phyloP scores from a whole-genome alignment of 2,888 invertebrate genomes.

The Sclerodermus sp. region DNA sequence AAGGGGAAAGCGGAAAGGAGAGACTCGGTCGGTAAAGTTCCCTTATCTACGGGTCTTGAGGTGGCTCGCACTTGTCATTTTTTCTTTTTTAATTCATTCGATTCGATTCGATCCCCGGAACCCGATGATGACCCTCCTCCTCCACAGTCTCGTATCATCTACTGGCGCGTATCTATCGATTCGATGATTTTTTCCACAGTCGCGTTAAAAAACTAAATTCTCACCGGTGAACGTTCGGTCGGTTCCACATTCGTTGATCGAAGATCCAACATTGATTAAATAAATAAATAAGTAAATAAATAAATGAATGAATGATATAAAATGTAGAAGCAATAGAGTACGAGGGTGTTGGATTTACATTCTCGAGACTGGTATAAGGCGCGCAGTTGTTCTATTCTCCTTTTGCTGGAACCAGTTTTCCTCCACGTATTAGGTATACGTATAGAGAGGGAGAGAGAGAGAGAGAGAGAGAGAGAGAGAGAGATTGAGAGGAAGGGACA shows the following conservation, averaged over 20 bases:
- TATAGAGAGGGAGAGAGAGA: not conserved
- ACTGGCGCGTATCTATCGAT: not conserved
- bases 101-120: slow-evolving; percentile 18
- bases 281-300: too few species aligned
- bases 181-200: too few species aligned
- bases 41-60: slow-evolving; percentile 13
- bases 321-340: slow-evolving; percentile 3
- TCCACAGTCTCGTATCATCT: not conserved
- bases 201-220: too few species aligned
- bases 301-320: too few species aligned
- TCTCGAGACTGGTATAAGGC: slow-evolving; percentile 27
- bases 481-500: slow-evolving; percentile 2
- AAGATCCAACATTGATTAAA: too few species aligned
- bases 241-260: too few species aligned
- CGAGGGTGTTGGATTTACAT: slow-evolving; percentile 43
- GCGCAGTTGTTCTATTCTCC: slow-evolving; percentile 53
- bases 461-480: slow-evolving; percentile 1
- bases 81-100: too few species aligned
- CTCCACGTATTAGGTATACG: not conserved
- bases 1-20: too few species aligned
- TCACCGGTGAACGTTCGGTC: too few species aligned
- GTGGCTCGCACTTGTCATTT: slow-evolving; percentile 14
- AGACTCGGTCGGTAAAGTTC: slow-evolving; percentile 46
- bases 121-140: slow-evolving; percentile 6
- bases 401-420: slow-evolving; percentile 53